phyloP scores from a whole-genome alignment of 2,888 invertebrate genomes.

The Sphaerophoria taeniata region DNA sequence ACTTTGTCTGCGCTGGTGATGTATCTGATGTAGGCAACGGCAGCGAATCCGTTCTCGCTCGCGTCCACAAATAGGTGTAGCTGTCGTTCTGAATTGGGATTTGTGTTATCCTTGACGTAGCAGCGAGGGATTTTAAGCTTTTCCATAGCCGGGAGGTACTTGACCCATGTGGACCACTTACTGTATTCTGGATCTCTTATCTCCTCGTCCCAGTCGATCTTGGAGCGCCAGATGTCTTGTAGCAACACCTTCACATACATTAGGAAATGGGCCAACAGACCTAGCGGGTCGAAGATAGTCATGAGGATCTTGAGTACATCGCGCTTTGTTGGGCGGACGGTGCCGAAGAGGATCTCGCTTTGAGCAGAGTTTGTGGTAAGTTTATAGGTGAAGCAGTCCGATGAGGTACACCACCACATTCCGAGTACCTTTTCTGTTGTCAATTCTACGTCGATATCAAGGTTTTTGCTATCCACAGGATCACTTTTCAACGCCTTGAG shows the following conservation, averaged over 20 bases:
- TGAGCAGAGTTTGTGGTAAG: neutral
- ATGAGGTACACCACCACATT: constrained; percentile 10
- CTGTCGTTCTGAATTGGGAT: neutral
- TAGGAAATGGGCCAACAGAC: neutral
- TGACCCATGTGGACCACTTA: neutral
- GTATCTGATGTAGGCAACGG: neutral
- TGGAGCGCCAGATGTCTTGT: constrained; percentile 4
- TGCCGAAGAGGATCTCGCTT: neutral
- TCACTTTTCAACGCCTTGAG: neutral
- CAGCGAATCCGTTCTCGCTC: constrained; percentile 9
- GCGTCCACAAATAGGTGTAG: constrained; percentile 2
- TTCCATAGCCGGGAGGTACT: neutral
- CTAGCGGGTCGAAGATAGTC: neutral
- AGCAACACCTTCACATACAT: constrained; percentile 1
- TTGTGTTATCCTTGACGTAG: neutral
- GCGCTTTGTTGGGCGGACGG: neutral
- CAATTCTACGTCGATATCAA: neutral
- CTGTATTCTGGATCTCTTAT: neutral
- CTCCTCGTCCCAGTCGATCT: constrained; percentile 1
- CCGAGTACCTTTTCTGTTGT: constrained; percentile 7
- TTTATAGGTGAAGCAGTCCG: neutral
- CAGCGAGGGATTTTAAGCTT: neutral
- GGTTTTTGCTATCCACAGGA: neutral
- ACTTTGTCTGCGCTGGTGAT: neutral
- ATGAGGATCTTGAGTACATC: neutral